phyloP scores from a whole-genome alignment of 2,113 vertebrate genomes.

The Ammodytes marinus region DNA sequence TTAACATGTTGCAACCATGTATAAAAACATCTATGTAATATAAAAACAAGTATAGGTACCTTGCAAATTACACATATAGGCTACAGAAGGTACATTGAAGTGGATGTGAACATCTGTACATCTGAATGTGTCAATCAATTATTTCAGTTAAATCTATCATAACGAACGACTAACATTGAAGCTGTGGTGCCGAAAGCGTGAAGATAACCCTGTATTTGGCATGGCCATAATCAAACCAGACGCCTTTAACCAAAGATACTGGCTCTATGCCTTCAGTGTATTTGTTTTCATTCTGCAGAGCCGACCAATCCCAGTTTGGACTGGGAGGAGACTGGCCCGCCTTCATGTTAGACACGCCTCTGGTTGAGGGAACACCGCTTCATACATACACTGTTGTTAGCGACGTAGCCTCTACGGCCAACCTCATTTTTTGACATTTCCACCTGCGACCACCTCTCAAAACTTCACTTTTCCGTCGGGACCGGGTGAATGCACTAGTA shows the following conservation, averaged over 20 bases:
- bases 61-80: too few species aligned
- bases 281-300: conserved; percentile 76
- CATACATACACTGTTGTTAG: conserved; percentile 84
- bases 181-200: background rate
- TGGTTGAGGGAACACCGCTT: conserved; percentile 78
- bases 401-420: conserved; percentile 66
- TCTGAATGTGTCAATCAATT: background rate
- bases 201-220: conserved; percentile 16
- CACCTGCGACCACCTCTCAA: conserved; percentile 24
- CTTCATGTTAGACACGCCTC: conserved; percentile 71
- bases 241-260: conserved; percentile 31
- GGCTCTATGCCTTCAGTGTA: conserved; percentile 45
- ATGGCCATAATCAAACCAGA: conserved; percentile 15
- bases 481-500: conserved; percentile 27
- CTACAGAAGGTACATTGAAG: too few species aligned
- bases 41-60: too few species aligned
- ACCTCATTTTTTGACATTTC: conserved; percentile 63
- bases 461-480: conserved; percentile 39
- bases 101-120: background rate
- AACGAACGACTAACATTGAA: background rate
- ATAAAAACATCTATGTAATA: too few species aligned
- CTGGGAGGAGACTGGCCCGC: conserved; percentile 68
- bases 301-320: conserved; percentile 64
- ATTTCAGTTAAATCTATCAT: too few species aligned
- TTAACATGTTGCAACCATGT: too few species aligned